Conservation (phyloP, 1,140 invertebrate genomes). For the Stegodyphus mimosarum region DNA sequence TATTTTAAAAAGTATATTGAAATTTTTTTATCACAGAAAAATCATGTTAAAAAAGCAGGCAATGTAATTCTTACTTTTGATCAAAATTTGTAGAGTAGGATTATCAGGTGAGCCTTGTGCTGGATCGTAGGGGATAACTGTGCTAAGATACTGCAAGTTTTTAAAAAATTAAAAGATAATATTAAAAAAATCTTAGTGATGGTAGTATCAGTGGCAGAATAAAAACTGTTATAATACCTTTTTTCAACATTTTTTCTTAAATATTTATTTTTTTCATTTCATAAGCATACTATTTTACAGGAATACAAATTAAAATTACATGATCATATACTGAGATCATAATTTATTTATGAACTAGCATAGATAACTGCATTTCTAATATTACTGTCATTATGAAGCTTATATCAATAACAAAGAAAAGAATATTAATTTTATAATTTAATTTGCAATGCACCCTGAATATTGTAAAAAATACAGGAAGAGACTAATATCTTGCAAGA, state of each 20-base stretch:
- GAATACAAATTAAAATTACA: background rate
- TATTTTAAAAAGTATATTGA: background rate
- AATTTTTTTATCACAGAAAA: no score
- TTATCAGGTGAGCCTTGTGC: slow-evolving; percentile 90
- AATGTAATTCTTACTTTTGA: slow-evolving; percentile 87
- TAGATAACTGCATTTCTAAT: background rate
- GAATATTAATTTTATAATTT: background rate
- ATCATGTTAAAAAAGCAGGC: background rate
- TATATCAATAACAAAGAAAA: background rate
- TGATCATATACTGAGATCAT: background rate
- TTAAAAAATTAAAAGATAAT: background rate
- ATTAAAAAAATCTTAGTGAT: background rate
- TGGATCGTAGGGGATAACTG: slow-evolving; percentile 95
- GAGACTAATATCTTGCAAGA: background rate
- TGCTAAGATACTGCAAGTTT: slow-evolving; percentile 84
- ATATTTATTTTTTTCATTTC: no score
- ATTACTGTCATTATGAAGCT: background rate
- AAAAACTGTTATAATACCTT: background rate
- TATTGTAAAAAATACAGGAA: background rate
- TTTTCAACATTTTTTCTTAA: background rate
- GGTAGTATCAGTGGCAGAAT: background rate
- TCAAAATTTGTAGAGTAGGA: slow-evolving; percentile 92
- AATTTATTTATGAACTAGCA: background rate
- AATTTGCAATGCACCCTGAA: background rate
- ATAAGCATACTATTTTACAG: no score